phyloP scores from a whole-genome alignment of 1,140 invertebrate genomes.

The Drosophila rhopaloa region DNA sequence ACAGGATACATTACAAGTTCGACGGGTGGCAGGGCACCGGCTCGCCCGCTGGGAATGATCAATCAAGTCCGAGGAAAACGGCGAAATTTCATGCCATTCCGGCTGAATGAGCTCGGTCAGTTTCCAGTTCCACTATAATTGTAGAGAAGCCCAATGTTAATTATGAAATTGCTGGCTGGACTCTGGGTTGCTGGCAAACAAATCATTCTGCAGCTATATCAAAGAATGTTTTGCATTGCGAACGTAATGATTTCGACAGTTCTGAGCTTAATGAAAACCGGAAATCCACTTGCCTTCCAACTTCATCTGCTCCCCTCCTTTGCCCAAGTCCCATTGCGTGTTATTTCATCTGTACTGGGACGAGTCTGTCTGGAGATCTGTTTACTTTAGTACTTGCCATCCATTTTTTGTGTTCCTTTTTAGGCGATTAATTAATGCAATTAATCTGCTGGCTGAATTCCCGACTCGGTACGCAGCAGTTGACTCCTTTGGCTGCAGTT shows the following conservation, averaged over 20 bases:
- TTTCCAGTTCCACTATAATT: constrained; percentile 43
- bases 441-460: constrained; percentile 70
- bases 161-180: constrained; percentile 67
- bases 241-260: constrained; percentile 13
- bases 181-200: constrained; percentile 56
- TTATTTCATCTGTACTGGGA: constrained; percentile 35
- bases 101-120: constrained; percentile 44
- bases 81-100: constrained; percentile 74
- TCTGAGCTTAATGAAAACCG: constrained; percentile 78
- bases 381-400: constrained; percentile 60
- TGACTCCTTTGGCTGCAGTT: constrained; percentile 34
- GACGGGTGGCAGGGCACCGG: constrained; percentile 49
- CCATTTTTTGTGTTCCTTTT: constrained; percentile 66
- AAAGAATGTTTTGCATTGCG: constrained; percentile 61
- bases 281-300: constrained; percentile 75
- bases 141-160: constrained; percentile 64
- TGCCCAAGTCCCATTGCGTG: constrained; percentile 44
- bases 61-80: constrained; percentile 67
- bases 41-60: constrained; percentile 81
- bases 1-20: constrained; percentile 78
- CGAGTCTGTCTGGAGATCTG: constrained; percentile 36
- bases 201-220: constrained; percentile 58
- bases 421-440: constrained; percentile 82
- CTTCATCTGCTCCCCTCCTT: constrained; percentile 1
- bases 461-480: constrained; percentile 19